Conservation (phyloP, 2,888 invertebrate species). For the Diogma glabrata region DNA sequence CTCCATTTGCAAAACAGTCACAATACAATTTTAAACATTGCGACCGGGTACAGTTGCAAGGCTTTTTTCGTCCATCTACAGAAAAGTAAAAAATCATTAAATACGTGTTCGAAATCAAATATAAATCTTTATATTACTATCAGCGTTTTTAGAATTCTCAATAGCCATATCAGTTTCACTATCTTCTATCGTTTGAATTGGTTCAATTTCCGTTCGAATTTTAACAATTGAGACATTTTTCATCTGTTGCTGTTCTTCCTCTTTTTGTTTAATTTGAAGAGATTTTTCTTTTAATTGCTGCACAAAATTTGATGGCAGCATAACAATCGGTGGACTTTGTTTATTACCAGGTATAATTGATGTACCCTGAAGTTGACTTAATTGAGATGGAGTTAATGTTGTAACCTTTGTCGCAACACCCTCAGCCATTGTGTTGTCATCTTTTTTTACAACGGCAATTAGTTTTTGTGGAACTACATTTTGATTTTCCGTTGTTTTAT, state of each 20-base stretch:
- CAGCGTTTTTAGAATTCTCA: background rate
- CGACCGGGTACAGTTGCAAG: slow-evolving; percentile 98
- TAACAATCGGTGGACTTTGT: slow-evolving; percentile 40
- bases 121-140: background rate
- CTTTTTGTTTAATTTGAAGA: background rate
- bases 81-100: too few relatives aligned
- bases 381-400: slow-evolving; percentile 33
- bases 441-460: slow-evolving; percentile 10
- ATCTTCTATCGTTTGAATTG: too few relatives aligned
- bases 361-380: slow-evolving; percentile 30
- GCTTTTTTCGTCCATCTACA: slow-evolving; percentile 61
- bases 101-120: background rate
- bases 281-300: slow-evolving; percentile 32
- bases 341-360: slow-evolving; percentile 25
- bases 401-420: slow-evolving; percentile 17
- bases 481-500: too few relatives aligned
- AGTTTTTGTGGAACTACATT: slow-evolving; percentile 22
- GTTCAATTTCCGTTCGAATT: slow-evolving; percentile 6
- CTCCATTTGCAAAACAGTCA: slow-evolving; percentile 99
- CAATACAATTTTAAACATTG: slow-evolving; percentile 97
- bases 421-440: background rate
- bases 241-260: too few relatives aligned
- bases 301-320: slow-evolving; percentile 46
- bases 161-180: background rate
- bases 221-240: background rate